Evolutionary conservation across 2,797 vertebrate genomes (phyloP).

Genomic region (Podargus strigoides): DNA sequence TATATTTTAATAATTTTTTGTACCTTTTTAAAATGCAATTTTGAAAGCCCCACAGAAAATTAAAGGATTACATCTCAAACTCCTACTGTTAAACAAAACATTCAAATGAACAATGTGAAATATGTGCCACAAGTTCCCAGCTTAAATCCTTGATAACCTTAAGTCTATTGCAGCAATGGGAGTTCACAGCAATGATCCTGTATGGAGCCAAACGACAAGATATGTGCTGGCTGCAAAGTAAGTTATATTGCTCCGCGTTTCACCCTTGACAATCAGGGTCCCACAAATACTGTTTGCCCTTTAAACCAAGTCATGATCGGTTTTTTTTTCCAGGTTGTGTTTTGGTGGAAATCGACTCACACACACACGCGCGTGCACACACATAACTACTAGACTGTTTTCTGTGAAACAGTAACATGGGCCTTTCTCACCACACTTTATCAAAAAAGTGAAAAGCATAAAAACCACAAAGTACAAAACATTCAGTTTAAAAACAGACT

Average conservation of each 20-base stretch:
- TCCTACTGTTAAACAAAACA: not conserved
- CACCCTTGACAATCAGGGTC: not conserved
- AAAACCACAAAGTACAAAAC: not conserved
- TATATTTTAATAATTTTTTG: not conserved
- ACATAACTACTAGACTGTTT: not conserved
- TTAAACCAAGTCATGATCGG: not conserved
- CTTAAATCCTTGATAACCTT: not conserved
- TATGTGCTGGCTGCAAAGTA: not conserved
- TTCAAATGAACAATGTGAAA: not conserved
- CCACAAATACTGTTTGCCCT: not conserved
- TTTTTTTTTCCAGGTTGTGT: not conserved
- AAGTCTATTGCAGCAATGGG: not conserved
- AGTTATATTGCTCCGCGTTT: not conserved
- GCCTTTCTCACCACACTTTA: not conserved
- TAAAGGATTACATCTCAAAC: not conserved
- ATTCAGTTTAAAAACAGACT: not conserved
- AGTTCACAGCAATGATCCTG: not conserved
- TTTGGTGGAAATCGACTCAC: not conserved
- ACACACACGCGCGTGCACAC: rapidly evolving
- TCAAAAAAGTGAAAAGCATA: not conserved
- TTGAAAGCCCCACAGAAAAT: not conserved
- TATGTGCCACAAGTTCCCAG: not conserved
- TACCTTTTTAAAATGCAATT: not conserved
- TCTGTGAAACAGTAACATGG: not conserved
- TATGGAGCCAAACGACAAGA: not conserved